A percentile compares a stretch with the other conserved stretches of the same genome.
phyloP scores from a whole-genome alignment of 2,113 vertebrate genomes.

The Nymphicus hollandicus region DNA sequence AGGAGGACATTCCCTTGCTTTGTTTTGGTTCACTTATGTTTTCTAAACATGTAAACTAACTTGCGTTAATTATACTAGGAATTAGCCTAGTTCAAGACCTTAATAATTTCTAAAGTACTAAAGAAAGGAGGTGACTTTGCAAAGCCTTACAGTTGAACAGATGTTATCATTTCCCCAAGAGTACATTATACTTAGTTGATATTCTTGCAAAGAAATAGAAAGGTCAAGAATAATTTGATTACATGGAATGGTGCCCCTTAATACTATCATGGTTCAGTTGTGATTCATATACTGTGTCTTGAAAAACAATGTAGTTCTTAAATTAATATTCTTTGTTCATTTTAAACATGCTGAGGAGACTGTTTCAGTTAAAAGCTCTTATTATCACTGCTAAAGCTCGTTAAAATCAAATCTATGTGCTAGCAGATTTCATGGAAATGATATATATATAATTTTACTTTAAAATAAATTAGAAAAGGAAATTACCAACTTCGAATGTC shows the following conservation, averaged over 20 bases:
- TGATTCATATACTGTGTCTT: constrained; percentile 30
- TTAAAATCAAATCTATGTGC: background rate
- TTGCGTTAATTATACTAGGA: background rate
- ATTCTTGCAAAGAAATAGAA: constrained; percentile 37
- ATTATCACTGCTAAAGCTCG: background rate
- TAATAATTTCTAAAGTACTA: background rate
- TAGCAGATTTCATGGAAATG: background rate
- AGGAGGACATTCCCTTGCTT: background rate
- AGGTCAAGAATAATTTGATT: constrained; percentile 58
- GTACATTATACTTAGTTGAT: background rate
- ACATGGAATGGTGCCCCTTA: constrained; percentile 4
- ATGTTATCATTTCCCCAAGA: constrained; percentile 17
- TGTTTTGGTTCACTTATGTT: background rate
- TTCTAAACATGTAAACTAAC: background rate
- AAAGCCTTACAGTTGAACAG: constrained; percentile 1
- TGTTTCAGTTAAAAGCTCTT: background rate
- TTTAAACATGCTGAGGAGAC: background rate
- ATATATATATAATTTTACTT: background rate
- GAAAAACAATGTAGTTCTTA: constrained; percentile 51
- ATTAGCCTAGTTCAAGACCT: background rate
- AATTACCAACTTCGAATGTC: background rate
- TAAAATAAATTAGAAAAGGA: background rate
- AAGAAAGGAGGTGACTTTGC: constrained; percentile 9
- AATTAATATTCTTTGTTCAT: constrained; percentile 50
- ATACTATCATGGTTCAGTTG: constrained; percentile 40